phyloP scores from a whole-genome alignment of 2,113 vertebrate genomes.

The Caloenas nicobarica region DNA sequence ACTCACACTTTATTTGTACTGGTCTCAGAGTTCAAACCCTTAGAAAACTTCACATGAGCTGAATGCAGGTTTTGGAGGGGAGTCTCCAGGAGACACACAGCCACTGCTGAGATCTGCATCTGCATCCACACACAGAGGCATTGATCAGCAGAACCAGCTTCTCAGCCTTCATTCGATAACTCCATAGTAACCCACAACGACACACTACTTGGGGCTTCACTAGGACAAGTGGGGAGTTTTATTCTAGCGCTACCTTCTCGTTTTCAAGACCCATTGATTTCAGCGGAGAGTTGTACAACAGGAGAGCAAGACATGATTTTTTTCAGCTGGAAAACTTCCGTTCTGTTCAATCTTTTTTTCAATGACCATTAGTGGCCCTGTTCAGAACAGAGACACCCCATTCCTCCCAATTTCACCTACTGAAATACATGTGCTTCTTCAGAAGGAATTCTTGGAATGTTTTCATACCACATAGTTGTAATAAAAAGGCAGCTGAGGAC shows the following conservation, averaged over 20 bases:
- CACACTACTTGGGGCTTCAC: not conserved
- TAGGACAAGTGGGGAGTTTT: not conserved
- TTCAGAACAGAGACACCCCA: not conserved
- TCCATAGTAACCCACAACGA: slow-evolving; percentile 10
- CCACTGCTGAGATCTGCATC: not conserved
- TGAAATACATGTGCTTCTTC: not conserved
- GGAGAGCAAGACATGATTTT: not conserved
- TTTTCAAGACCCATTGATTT: not conserved
- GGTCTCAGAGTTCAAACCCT: not conserved
- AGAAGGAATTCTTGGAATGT: not conserved
- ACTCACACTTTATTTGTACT: not conserved
- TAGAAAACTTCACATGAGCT: not conserved
- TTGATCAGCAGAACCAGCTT: slow-evolving; percentile 19
- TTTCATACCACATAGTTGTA: not conserved
- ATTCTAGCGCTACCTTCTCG: not conserved
- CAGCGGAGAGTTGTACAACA: not conserved
- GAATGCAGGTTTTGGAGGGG: not conserved
- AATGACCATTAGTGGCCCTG: not conserved
- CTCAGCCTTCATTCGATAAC: slow-evolving; percentile 16
- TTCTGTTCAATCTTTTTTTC: not conserved
- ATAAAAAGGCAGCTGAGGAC: not conserved
- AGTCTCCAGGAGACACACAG: not conserved
- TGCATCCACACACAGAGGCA: not conserved
- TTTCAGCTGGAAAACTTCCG: not conserved
- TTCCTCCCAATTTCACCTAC: not conserved